A percentile compares a stretch with the other conserved stretches of the same genome.
These are phyloP conservation scores for Pogonocherus hispidulus DNA, from an alignment of 2,888 invertebrate genomes.

Conservation along the genomic window DNA sequence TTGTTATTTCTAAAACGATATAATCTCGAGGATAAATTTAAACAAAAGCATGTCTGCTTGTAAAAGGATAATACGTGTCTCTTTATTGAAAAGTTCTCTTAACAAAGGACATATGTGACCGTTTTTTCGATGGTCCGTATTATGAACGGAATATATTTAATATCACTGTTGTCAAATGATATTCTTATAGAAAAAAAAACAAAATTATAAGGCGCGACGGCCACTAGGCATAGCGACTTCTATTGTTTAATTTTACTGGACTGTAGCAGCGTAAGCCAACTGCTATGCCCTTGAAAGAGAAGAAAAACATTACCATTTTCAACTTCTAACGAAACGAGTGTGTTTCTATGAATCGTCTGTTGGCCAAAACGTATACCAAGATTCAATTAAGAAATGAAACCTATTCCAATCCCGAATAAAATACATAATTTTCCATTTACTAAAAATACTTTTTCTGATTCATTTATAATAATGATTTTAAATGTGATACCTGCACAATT, in stretches of 20 bases:
- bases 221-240: conserved; percentile 64
- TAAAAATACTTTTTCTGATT: too few relatives aligned
- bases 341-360: conserved; percentile 5
- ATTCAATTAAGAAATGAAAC: too few relatives aligned
- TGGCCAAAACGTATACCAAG: background rate
- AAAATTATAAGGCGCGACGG: conserved; percentile 65
- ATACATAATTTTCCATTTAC: too few relatives aligned
- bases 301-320: conserved; percentile 36
- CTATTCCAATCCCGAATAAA: too few relatives aligned
- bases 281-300: conserved; percentile 55
- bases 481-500: too few relatives aligned
- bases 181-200: conserved; percentile 55
- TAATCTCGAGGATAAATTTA: conserved; percentile 10
- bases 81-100: conserved; percentile 21
- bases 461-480: too few relatives aligned
- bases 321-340: conserved; percentile 26
- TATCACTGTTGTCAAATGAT: conserved; percentile 61
- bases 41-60: conserved; percentile 3
- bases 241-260: conserved; percentile 68
- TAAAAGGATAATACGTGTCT: background rate
- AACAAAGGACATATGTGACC: conserved; percentile 12
- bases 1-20: conserved; percentile 20
- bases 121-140: conserved; percentile 9
- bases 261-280: conserved; percentile 67
- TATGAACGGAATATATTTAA: conserved; percentile 45